Base-by-base conservation (phyloP, 2,113 vertebrate genomes). In the Heterotilapia buettikoferi region DNA sequence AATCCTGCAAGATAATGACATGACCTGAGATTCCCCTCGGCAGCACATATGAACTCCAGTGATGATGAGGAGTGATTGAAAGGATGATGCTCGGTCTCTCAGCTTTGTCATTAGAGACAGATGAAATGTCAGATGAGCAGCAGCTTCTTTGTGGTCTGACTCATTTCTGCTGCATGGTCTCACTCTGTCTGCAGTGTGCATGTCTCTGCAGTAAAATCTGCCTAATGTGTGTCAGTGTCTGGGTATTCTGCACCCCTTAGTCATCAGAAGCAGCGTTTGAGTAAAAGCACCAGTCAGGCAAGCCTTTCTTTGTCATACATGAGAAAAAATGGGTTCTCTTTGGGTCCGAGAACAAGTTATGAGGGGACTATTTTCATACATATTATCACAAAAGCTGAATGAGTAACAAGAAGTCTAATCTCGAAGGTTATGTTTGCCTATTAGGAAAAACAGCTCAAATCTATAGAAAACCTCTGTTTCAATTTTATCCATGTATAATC, bases 221-320 rank as follows among this genome's bases (percentile, higher is more conserved):
- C 2, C 66, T 31, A 12, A 47, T 33, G 31, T 90, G 88, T 90
- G 88, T 94, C 93, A 93, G 68, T 53, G 88, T 92, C 80, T 87
- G 26, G 63, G 1, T 36, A 45, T 82, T 81, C 18, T 56, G 21
- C 33, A 59, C 8, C 18, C 36, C 43, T 66, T 12, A 76, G 66
- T 29, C 45, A 12, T 43, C n/a, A 50, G 29, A 26, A 57, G 45
- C 47, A 53, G 36, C 61, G 1, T 31, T 57, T 45, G 26, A 71
- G 31, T 50, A 54, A 52, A 84, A 26, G 14, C n/a, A 38, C 47
- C 24, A 76, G 14, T 52, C 1, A 0, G 26, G 6, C 16, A 78
- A 52, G 5, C 6, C 3, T 78, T 78, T 78, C 10, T 78, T 78
- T 78, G 45, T 31, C 26, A 52, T 6, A 19, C 1, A 4, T 47